Evolutionary conservation across 2,113 vertebrate species (phyloP).

Genomic region (Pluvianellus socialis): DNA sequence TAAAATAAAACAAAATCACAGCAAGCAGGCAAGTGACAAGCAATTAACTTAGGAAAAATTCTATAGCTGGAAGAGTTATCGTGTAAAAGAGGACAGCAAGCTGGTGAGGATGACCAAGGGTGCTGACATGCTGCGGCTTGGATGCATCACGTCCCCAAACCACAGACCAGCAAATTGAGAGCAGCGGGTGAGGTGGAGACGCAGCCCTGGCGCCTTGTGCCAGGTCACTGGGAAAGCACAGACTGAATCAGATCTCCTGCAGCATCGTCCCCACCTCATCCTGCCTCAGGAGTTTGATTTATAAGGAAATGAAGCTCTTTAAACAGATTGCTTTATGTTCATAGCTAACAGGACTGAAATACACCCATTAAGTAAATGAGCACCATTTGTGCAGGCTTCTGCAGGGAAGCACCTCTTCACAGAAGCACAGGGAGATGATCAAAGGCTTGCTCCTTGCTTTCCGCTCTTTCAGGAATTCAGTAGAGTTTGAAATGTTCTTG

Average conservation of each 20-base stretch:
- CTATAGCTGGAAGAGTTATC: background rate
- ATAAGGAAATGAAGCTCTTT: background rate
- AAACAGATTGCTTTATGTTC: background rate
- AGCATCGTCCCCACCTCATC: background rate
- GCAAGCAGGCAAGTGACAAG: background rate
- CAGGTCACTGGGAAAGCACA: background rate
- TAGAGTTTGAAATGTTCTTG: background rate
- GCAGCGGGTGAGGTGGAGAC: background rate
- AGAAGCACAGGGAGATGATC: background rate
- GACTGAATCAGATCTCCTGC: background rate
- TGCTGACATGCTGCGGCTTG: fast-evolving
- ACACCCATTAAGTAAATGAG: background rate
- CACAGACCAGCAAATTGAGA: background rate
- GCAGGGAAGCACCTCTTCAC: background rate
- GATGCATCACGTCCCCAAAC: fast-evolving
- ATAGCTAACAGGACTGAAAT: background rate
- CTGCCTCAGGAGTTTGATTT: background rate
- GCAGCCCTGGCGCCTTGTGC: background rate
- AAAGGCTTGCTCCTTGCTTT: background rate
- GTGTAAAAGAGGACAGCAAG: background rate
- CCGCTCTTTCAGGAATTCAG: background rate
- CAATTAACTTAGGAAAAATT: background rate
- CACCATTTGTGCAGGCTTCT: background rate
- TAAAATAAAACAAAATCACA: background rate
- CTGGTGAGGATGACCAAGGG: background rate